phyloP scores from a whole-genome alignment of 1,140 invertebrate species.

The Pogonus chalceus region DNA sequence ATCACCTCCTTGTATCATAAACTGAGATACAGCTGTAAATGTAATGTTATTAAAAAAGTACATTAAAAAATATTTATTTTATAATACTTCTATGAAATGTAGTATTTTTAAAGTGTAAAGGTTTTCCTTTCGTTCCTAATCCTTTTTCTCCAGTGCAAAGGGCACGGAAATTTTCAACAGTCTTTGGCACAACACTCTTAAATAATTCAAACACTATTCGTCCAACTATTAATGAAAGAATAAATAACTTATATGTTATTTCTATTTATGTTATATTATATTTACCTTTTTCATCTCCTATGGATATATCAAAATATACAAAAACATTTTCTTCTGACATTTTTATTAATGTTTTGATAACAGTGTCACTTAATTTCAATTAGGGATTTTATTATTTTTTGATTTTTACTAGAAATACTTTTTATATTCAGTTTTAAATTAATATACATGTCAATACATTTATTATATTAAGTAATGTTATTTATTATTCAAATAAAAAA shows the following conservation, averaged over 20 bases:
- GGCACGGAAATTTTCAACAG: constrained; percentile 83
- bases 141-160: constrained; percentile 83
- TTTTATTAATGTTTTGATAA: too few relatives aligned
- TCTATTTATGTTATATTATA: constrained; percentile 15
- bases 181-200: constrained; percentile 78
- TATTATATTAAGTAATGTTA: too few relatives aligned
- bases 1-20: constrained; percentile 80
- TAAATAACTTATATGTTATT: constrained; percentile 18
- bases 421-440: too few relatives aligned
- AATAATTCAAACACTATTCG: constrained; percentile 71
- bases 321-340: too few relatives aligned
- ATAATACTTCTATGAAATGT: constrained; percentile 62
- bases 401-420: too few relatives aligned
- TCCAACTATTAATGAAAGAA: constrained; percentile 50
- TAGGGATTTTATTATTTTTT: too few relatives aligned
- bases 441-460: too few relatives aligned
- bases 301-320: constrained; percentile 25
- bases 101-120: constrained; percentile 63
- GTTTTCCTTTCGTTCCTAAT: constrained; percentile 52
- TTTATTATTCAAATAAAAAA: too few relatives aligned
- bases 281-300: constrained; percentile 23
- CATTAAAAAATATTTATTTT: constrained; percentile 7
- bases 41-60: constrained; percentile 33
- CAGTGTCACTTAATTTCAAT: too few relatives aligned
- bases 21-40: constrained; percentile 58